A percentile compares a stretch with the other conserved stretches of the same genome.
phyloP scores from a whole-genome alignment of 2,113 vertebrate species.

The Phrynosoma platyrhinos region DNA sequence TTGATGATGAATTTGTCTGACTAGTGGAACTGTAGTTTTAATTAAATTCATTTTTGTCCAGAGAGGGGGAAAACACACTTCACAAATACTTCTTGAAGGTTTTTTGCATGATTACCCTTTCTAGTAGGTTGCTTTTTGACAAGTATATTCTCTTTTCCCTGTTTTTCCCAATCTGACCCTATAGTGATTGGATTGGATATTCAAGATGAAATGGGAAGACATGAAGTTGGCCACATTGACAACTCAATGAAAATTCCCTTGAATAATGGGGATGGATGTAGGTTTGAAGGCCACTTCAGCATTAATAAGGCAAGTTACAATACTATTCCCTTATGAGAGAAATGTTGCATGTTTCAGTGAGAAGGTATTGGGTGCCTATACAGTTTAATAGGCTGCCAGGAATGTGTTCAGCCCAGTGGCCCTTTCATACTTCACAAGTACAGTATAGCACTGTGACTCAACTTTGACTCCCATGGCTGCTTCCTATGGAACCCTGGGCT shows the following conservation, averaged over 20 bases:
- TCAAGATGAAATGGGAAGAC: constrained; percentile 99
- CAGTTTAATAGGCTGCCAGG: background rate
- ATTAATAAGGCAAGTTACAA: constrained; percentile 91
- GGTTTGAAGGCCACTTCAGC: constrained; percentile 95
- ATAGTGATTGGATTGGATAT: constrained; percentile 97
- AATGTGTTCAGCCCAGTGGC: background rate
- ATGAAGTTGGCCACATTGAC: constrained; percentile 97
- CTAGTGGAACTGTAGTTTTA: constrained; percentile 24
- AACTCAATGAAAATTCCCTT: constrained; percentile 97
- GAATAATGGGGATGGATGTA: constrained; percentile 90
- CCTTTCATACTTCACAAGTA: background rate
- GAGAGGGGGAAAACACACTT: background rate
- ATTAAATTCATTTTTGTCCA: constrained; percentile 13
- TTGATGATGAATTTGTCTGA: background rate
- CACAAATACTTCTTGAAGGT: background rate
- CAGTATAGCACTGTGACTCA: too few species aligned
- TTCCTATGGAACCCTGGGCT: too few species aligned
- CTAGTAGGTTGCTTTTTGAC: background rate
- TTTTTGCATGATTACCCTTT: background rate
- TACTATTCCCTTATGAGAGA: background rate
- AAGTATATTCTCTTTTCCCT: background rate
- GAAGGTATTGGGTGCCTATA: background rate
- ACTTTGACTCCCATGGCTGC: too few species aligned
- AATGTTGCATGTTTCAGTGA: background rate
- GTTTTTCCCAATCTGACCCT: constrained; percentile 5